phyloP scores from a whole-genome alignment of 2,113 vertebrate genomes.

The Salminus brasiliensis region DNA sequence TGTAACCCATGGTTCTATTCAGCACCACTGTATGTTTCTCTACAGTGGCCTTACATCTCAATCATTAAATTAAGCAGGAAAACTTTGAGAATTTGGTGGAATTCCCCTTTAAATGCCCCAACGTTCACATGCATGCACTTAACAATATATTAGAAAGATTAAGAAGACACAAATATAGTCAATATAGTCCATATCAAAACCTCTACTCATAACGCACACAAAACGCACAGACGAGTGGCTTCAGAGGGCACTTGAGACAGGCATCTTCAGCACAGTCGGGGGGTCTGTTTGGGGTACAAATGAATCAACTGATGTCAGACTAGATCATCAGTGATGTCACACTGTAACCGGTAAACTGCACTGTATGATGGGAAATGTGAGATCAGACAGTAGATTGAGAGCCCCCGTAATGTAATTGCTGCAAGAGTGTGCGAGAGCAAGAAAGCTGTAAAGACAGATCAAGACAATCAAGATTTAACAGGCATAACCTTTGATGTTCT shows the following conservation, averaged over 20 bases:
- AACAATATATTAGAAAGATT: neutral
- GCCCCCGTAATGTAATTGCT: neutral
- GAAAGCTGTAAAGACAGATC: neutral
- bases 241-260: neutral
- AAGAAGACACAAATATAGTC: neutral
- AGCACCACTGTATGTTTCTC: too few relatives aligned
- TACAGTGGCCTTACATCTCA: too few relatives aligned
- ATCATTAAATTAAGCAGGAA: too few relatives aligned
- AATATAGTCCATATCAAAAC: neutral
- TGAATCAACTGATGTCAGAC: neutral
- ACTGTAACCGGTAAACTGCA: neutral
- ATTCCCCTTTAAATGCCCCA: neutral
- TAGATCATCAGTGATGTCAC: constrained; percentile 11
- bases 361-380: constrained; percentile 13
- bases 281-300: neutral
- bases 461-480: neutral
- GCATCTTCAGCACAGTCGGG: neutral
- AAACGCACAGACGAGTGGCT: neutral
- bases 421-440: neutral
- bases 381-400: constrained; percentile 28
- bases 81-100: too few relatives aligned
- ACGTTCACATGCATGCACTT: neutral
- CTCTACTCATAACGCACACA: neutral
- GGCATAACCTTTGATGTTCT: neutral
- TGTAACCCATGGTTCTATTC: too few relatives aligned